Percentiles rank a stretch among this genome's conserved stretches.
Evolutionary conservation across 92 coral and sea anemone genomes (phyloP).

Genomic region (Epizoanthus scotinus): DNA sequence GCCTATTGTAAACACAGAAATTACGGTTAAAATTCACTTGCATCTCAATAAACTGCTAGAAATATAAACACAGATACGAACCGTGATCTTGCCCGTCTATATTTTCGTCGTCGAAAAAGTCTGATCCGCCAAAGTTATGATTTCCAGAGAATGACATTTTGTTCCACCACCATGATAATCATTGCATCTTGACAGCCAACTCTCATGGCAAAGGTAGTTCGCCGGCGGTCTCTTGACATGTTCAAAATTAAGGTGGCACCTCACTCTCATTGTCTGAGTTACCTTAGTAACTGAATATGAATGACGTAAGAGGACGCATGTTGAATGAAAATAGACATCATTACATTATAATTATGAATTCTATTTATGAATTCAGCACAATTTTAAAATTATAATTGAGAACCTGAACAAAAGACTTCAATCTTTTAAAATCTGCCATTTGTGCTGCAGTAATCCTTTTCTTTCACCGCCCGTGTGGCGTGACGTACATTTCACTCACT

Average conservation of each 20-base stretch:
- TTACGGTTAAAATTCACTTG: not conserved
- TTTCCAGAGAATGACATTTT: slow-evolving; percentile 64
- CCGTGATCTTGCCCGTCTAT: slow-evolving; percentile 47
- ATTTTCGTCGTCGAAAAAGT: slow-evolving; percentile 42
- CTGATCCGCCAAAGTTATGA: slow-evolving; percentile 51
- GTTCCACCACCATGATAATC: slow-evolving; percentile 39
- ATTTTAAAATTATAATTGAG: not conserved
- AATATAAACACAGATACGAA: not conserved
- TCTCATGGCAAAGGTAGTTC: slow-evolving; percentile 1
- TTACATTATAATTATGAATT: not conserved
- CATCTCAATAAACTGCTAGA: not conserved
- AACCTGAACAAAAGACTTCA: not conserved
- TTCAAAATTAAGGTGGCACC: slow-evolving; percentile 11
- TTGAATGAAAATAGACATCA: not conserved
- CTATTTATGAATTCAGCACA: not conserved
- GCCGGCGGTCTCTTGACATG: not conserved
- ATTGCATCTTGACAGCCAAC: slow-evolving; percentile 6
- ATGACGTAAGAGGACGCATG: not conserved
- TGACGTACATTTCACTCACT: too few relatives aligned
- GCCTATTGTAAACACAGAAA: slow-evolving; percentile 49
- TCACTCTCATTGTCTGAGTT: not conserved
- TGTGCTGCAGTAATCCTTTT: not conserved
- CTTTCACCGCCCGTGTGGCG: not conserved
- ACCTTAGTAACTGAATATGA: not conserved
- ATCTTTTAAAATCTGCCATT: not conserved